Evolutionary conservation across 2,888 invertebrate species (phyloP).

Genomic region (Leptopilina myrica): DNA sequence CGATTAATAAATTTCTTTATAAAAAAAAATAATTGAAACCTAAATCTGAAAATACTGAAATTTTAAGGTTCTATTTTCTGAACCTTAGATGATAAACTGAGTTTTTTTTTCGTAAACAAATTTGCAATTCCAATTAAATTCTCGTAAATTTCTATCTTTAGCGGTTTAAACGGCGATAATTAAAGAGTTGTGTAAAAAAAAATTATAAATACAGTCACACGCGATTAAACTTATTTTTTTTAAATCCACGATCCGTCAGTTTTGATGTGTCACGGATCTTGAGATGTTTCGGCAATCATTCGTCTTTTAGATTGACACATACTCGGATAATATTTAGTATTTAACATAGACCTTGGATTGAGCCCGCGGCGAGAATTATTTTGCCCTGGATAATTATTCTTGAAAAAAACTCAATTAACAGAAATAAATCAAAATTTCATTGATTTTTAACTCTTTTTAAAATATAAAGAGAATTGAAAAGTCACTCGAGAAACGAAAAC

Average conservation of each 20-base stretch:
- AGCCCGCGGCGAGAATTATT: constrained; percentile 63
- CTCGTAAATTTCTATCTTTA: background rate
- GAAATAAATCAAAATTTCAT: constrained; percentile 25
- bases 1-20: constrained; percentile 25
- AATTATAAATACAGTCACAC: constrained; percentile 11
- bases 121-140: background rate
- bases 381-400: constrained; percentile 41
- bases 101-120: background rate
- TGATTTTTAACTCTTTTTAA: background rate
- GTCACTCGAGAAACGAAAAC: constrained; percentile 25
- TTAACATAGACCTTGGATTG: constrained; percentile 57
- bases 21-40: no score
- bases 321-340: constrained; percentile 65
- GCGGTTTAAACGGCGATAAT: constrained; percentile 31
- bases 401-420: constrained; percentile 8
- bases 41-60: background rate
- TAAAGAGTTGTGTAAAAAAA: constrained; percentile 14
- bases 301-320: constrained; percentile 58
- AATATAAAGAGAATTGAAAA: constrained; percentile 11
- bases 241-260: constrained; percentile 41
- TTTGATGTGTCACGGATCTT: constrained; percentile 19
- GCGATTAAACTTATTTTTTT: constrained; percentile 48
- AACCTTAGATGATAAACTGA: background rate
- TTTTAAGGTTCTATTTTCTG: background rate
- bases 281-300: constrained; percentile 30